These are phyloP conservation scores for Xiphophorus birchmanni DNA, from an alignment of 2,797 vertebrate genomes.

Conservation along the genomic window DNA sequence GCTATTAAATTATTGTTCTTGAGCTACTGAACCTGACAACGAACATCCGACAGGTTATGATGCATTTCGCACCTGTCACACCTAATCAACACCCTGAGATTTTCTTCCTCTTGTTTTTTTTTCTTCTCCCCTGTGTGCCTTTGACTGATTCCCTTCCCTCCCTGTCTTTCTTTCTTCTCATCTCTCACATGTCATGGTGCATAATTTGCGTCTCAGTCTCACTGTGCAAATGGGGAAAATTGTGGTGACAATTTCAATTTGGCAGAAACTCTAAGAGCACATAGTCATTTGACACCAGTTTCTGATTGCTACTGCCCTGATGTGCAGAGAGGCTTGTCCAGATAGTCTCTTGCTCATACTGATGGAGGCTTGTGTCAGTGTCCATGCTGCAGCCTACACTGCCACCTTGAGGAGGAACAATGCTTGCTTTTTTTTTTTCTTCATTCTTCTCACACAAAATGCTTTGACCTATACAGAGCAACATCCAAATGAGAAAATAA, in stretches of 20 bases:
- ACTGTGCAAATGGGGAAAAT: slow-evolving; percentile 65
- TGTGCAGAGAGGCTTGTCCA: slow-evolving; percentile 63
- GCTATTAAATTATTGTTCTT: slow-evolving; percentile 55
- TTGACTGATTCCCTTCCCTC: slow-evolving; percentile 65
- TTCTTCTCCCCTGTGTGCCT: slow-evolving; percentile 35
- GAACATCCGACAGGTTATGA: slow-evolving; percentile 62
- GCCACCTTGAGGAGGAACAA: slow-evolving; percentile 70
- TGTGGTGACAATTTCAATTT: slow-evolving; percentile 75
- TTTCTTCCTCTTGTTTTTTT: slow-evolving; percentile 53
- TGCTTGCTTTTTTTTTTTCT: neutral
- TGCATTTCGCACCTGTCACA: slow-evolving; percentile 74
- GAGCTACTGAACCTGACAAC: slow-evolving; percentile 61
- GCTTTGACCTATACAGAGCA: slow-evolving; percentile 29
- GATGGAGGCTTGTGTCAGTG: slow-evolving; percentile 36
- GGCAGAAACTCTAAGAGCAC: slow-evolving; percentile 59
- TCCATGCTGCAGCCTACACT: slow-evolving; percentile 64
- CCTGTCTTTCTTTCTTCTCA: slow-evolving; percentile 48
- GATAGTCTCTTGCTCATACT: slow-evolving; percentile 55
- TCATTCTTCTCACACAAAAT: slow-evolving; percentile 18
- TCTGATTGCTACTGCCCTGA: slow-evolving; percentile 66
- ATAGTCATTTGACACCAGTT: slow-evolving; percentile 67
- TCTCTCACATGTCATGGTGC: slow-evolving; percentile 56
- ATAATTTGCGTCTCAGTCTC: slow-evolving; percentile 65
- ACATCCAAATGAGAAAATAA: slow-evolving; percentile 14
- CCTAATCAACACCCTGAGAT: slow-evolving; percentile 72